Conservation (phyloP, 2,113 vertebrate genomes). For the Cynopterus brachyotis region DNA sequence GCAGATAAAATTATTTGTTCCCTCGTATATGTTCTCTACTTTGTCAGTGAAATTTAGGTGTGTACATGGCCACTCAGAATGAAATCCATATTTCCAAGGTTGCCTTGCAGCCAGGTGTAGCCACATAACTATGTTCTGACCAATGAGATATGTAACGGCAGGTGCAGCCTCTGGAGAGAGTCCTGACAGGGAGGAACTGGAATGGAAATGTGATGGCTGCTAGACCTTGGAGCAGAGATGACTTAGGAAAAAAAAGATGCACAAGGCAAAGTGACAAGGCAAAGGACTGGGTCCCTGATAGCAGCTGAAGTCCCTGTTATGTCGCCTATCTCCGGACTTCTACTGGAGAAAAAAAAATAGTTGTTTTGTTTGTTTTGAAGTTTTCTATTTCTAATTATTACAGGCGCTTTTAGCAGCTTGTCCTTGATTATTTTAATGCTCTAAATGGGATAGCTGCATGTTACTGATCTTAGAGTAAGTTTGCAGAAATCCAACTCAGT, state of each 20-base stretch:
- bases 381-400: neutral
- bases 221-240: neutral
- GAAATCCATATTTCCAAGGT: neutral
- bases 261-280: neutral
- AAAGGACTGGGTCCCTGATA: neutral
- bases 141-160: neutral
- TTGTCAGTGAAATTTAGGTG: neutral
- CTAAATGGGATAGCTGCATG: neutral
- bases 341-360: neutral
- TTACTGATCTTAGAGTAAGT: neutral
- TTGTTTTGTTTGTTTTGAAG: neutral
- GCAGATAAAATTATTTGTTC: neutral
- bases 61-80: neutral
- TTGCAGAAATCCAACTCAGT: neutral
- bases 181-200: neutral
- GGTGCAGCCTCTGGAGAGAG: neutral
- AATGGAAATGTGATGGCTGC: neutral
- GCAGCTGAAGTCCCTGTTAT: neutral
- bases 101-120: neutral
- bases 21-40: neutral
- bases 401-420: neutral
- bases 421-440: neutral
- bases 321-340: neutral
- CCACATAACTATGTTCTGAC: neutral
- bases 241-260: neutral